Conservation (phyloP, 2,797 vertebrate genomes). For the Astyanax mexicanus region DNA sequence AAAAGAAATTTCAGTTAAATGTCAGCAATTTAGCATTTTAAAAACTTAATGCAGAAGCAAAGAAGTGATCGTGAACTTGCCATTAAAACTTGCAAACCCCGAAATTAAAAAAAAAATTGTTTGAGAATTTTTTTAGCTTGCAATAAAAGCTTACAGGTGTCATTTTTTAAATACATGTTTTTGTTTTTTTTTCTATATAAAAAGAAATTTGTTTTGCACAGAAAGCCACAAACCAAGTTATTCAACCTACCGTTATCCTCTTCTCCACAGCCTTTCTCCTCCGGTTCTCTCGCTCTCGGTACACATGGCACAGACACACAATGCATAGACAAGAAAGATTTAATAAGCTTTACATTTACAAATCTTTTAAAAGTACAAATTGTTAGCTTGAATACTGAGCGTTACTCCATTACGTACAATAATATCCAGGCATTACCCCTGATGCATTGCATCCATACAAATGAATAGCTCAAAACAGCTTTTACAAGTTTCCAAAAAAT, state of each 20-base stretch:
- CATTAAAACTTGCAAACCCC: no score
- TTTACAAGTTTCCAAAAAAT: slow-evolving; percentile 63
- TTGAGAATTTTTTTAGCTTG: no score
- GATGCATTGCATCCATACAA: slow-evolving; percentile 74
- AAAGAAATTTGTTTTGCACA: no score
- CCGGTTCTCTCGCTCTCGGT: slow-evolving; percentile 33
- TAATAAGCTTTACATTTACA: slow-evolving; percentile 78
- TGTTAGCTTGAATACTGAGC: slow-evolving; percentile 72
- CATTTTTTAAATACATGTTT: no score
- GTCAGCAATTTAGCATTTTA: no score
- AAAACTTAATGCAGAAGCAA: no score
- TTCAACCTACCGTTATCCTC: slow-evolving; percentile 11
- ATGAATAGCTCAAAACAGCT: slow-evolving; percentile 62
- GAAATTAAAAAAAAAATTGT: no score
- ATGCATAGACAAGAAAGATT: slow-evolving; percentile 79
- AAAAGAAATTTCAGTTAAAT: no score
- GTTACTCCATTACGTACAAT: slow-evolving; percentile 64
- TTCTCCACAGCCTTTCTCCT: slow-evolving; percentile 9
- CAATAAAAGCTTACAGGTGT: no score
- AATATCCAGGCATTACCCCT: slow-evolving; percentile 64
- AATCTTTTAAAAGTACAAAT: slow-evolving; percentile 74
- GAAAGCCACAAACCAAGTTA: slow-evolving; percentile 26
- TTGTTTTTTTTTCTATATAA: no score
- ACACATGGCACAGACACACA: slow-evolving; percentile 49
- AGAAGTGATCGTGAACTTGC: no score